Evolutionary conservation across 1,140 invertebrate genomes (phyloP).

Genomic region (Callitettix versicolor): DNA sequence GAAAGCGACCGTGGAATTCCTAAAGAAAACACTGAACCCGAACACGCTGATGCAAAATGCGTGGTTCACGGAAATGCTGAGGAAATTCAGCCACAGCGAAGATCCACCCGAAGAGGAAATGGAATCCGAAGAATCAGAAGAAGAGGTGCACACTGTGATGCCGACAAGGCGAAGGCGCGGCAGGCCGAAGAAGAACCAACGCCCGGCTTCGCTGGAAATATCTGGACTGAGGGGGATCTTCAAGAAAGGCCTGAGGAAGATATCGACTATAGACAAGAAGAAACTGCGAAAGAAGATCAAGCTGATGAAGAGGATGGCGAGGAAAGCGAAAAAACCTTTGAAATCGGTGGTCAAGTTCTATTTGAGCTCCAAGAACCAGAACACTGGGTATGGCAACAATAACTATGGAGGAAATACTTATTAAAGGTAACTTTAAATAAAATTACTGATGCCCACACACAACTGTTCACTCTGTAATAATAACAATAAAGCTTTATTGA

Average conservation of each 20-base stretch:
- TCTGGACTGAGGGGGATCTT: not conserved
- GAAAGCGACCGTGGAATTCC: not conserved
- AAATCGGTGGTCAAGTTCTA: slow-evolving; percentile 2
- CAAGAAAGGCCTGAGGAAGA: not conserved
- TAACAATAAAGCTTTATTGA: too few species aligned
- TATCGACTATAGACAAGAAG: slow-evolving; percentile 1
- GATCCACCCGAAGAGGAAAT: not conserved
- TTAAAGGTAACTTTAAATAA: too few species aligned
- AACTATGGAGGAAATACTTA: not conserved
- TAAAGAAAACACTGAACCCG: not conserved
- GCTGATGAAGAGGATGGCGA: slow-evolving; percentile 4
- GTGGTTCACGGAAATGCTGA: not conserved
- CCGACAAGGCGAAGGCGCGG: not conserved
- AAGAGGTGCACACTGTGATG: not conserved
- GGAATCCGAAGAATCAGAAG: not conserved
- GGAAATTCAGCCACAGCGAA: slow-evolving; percentile 5
- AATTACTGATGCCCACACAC: too few species aligned
- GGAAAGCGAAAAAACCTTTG: slow-evolving; percentile 5
- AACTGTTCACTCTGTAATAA: too few species aligned
- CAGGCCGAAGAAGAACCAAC: not conserved
- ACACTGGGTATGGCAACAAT: not conserved
- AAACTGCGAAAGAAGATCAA: not conserved
- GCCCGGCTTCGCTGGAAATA: too few species aligned
- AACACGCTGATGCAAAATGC: not conserved
- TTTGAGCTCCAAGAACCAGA: not conserved